Percentiles rank a stretch among this genome's conserved stretches.
phyloP scores from a whole-genome alignment of 2,888 invertebrate species.

The Micropterix aruncella region DNA sequence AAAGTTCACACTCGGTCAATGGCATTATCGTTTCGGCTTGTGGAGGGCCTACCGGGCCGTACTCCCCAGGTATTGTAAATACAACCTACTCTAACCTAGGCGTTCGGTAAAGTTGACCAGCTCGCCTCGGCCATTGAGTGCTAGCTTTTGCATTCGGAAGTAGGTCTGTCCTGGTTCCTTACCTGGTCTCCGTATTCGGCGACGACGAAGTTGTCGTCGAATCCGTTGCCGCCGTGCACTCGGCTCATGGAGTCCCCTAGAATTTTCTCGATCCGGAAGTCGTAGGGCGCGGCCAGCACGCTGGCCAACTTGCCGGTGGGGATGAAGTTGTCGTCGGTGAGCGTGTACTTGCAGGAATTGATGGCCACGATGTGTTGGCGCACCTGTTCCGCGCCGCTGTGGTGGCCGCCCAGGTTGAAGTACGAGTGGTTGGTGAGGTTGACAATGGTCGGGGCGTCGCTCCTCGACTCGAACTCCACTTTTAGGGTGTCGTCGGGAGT shows the following conservation, averaged over 20 bases:
- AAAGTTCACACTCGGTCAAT: too few species aligned
- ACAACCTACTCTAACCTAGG: too few species aligned
- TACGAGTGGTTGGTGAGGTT: constrained; percentile 89
- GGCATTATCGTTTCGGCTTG: too few species aligned
- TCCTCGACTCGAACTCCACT: constrained; percentile 55
- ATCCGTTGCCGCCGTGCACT: constrained; percentile 44
- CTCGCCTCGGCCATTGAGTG: too few species aligned
- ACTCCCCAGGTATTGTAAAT: too few species aligned
- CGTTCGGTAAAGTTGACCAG: too few species aligned
- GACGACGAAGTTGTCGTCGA: constrained; percentile 75
- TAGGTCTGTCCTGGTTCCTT: too few species aligned
- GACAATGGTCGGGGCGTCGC: constrained; percentile 68
- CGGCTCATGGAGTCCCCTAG: constrained; percentile 53
- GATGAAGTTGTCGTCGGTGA: constrained; percentile 23
- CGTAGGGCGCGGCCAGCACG: constrained; percentile 58
- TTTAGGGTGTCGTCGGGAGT: constrained; percentile 52
- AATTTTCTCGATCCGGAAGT: constrained; percentile 48
- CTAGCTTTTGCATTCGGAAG: too few species aligned
- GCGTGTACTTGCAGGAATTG: constrained; percentile 55
- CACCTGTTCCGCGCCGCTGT: constrained; percentile 45
- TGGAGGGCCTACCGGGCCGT: too few species aligned
- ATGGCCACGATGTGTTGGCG: constrained; percentile 55
- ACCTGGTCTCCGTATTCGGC: constrained; percentile 25
- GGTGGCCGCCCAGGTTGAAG: constrained; percentile 85
- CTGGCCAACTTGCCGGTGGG: constrained; percentile 24